Evolutionary conservation across 2,888 invertebrate genomes (phyloP).

Genomic region (Pterostichus niger): DNA sequence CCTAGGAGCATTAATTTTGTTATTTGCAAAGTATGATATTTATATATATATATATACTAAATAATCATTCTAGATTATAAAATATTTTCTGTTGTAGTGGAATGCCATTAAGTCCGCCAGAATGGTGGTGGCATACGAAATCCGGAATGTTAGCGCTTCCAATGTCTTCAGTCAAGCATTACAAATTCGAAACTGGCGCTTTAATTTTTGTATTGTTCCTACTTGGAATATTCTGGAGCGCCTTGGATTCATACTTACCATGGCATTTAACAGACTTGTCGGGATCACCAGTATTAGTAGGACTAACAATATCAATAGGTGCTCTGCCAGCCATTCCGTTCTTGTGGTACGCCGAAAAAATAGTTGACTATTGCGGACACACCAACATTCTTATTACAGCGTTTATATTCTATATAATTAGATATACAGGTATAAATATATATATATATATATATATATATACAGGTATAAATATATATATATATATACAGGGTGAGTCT

Average conservation of each 20-base stretch:
- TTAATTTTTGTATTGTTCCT: conserved; percentile 84
- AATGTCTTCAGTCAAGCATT: conserved; percentile 88
- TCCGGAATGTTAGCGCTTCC: conserved; percentile 88
- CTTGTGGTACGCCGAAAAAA: conserved; percentile 88
- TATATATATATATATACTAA: neutral
- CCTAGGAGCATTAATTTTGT: conserved; percentile 81
- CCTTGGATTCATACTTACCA: conserved; percentile 87
- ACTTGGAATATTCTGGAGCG: conserved; percentile 89
- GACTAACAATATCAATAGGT: conserved; percentile 83
- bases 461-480: conserved; percentile 81
- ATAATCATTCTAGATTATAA: conserved; percentile 8
- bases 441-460: conserved; percentile 86
- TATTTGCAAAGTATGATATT: conserved; percentile 79
- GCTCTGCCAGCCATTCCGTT: conserved; percentile 85
- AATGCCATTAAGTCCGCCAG: conserved; percentile 90
- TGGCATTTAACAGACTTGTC: conserved; percentile 83
- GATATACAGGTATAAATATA: conserved; percentile 81
- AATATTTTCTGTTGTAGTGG: conserved; percentile 75
- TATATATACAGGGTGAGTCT: no score
- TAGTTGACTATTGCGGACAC: conserved; percentile 91
- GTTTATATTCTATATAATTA: conserved; percentile 89
- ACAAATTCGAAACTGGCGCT: conserved; percentile 86
- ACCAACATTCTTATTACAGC: conserved; percentile 90
- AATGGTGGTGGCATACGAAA: conserved; percentile 93
- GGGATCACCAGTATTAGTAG: conserved; percentile 81